Evolutionary conservation across 2,888 invertebrate species (phyloP), one percentile per base, ranked within the genome.

Genomic region (Meta bourneti): DNA sequence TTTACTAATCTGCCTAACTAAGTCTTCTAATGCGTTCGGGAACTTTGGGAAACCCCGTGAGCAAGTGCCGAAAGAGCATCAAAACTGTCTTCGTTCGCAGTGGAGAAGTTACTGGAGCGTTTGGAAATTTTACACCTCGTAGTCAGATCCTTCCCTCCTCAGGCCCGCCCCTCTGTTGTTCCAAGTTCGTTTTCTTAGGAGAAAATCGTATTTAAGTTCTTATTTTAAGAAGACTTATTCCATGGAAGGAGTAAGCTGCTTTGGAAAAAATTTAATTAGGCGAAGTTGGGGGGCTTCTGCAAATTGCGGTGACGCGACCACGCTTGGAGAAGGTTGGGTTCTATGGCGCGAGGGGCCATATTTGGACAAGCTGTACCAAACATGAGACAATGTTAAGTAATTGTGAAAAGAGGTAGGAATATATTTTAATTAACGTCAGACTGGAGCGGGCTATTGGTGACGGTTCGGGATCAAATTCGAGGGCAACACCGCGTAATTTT

Each of bases 171-270:
- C 49, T 20, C 74, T 88, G 71, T 82, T 91, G 85, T 81, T 83
- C 72, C 87, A 83, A 87, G 91, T 87, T 91, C 91, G 78, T 87
- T 91, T 91, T 91, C 87, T 91, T 91, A 91, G 77, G 78, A 72
- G 89, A 78, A 81, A 90, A 86, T 86, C 75, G 90, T 86, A 91
- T 82, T 91, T 87, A 82, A 91, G 86, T 91, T 91, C 90, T 91
- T 91, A 91, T 91, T 91, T 91, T 88, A 91, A 90, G 86, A 86
- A 87, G 91, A 87, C 91, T 91, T 91, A 87, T 83, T 91, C 86
- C 61, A 48, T 20, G n/a, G 78, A 82, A 49, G 87, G 69, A 78
- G 78, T 83, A 91, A 91, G 89, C 83, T 83, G 78, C 54, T 71
- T 78, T 71, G 78, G 52, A 84, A 83, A 83, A 89, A 89, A 89